Evolutionary conservation across 2,113 vertebrate species (phyloP), one percentile per base, ranked within the genome.

Genomic region (Parus major): DNA sequence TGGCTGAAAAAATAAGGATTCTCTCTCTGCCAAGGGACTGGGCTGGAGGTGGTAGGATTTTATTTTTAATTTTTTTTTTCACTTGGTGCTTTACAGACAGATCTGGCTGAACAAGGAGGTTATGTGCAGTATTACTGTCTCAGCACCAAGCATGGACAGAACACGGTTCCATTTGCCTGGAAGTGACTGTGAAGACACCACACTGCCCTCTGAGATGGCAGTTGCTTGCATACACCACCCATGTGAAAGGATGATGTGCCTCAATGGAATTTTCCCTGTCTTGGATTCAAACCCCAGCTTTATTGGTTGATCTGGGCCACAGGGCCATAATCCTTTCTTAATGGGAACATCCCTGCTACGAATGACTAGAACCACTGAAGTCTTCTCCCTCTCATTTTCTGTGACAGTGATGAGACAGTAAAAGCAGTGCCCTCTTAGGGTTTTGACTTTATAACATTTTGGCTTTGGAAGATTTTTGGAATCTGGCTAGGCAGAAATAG

Each of bases 321-420:
- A 69, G 55, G 57, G 10, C 39, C 59, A 55, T 36, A 88, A 86
- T 75, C 63, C 39, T 90, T 31, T 85, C 56, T 50, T 66, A 44
- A 63, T 64, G 52, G 93, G 69, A 41, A 49, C 12, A 81, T 73
- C 46, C 15, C 73, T 57, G 39, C 60, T 66, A 16, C 49, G 68
- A 49, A 56, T 71, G 60, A 36, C 79, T 71, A 56, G 76, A 88
- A 56, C 79, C 36, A 29, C 41, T 78, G 71, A 16, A 39, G 61
- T 21, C 64, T 77, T 82, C 59, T 77, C 55, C 41, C 84, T 82
- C 64, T 95, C 64, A 88, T 95, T 94, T 95, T 78, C 79, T 90
- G 41, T 86, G 79, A 64, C 64, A 92, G 24, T 52, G 68, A 77
- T 2, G 86, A 91, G 35, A 52, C 60, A 78, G 68, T 63, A 86